These are phyloP conservation scores for Plagodis dolabraria DNA, from an alignment of 2,888 invertebrate species.

Conservation along the genomic window DNA sequence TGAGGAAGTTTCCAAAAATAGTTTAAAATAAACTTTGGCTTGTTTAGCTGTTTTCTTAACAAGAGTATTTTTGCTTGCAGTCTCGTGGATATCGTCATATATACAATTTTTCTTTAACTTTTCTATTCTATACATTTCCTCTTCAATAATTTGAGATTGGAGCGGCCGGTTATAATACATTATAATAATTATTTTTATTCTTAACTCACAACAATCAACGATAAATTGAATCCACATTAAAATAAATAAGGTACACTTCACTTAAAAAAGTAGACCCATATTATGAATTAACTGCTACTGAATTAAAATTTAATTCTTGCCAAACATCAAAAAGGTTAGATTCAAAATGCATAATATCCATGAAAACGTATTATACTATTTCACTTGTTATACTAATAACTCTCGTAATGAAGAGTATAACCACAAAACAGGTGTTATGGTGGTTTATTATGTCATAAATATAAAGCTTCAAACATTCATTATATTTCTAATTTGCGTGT, in stretches of 20 bases:
- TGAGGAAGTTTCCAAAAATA: conserved; percentile 79
- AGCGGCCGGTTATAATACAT: conserved; percentile 54
- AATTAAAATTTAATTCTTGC: no score
- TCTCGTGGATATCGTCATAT: no score
- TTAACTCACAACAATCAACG: not conserved
- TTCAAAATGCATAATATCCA: no score
- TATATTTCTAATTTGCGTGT: conserved; percentile 21
- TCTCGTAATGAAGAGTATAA: not conserved
- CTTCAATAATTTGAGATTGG: conserved; percentile 55
- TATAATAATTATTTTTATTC: conserved; percentile 1
- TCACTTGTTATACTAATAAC: not conserved
- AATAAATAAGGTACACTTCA: no score
- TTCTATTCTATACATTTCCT: conserved; percentile 43
- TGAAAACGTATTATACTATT: not conserved
- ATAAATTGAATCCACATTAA: no score
- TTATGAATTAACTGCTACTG: no score
- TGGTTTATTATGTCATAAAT: no score
- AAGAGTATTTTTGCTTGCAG: conserved; percentile 23
- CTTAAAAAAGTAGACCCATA: no score
- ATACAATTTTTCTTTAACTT: conserved; percentile 17
- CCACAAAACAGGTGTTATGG: no score
- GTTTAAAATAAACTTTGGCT: conserved; percentile 56
- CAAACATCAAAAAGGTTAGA: no score
- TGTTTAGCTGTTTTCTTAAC: conserved; percentile 39
- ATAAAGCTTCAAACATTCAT: not conserved